Base-by-base conservation (phyloP, 2,888 invertebrate genomes). In the Xestia c-nigrum region DNA sequence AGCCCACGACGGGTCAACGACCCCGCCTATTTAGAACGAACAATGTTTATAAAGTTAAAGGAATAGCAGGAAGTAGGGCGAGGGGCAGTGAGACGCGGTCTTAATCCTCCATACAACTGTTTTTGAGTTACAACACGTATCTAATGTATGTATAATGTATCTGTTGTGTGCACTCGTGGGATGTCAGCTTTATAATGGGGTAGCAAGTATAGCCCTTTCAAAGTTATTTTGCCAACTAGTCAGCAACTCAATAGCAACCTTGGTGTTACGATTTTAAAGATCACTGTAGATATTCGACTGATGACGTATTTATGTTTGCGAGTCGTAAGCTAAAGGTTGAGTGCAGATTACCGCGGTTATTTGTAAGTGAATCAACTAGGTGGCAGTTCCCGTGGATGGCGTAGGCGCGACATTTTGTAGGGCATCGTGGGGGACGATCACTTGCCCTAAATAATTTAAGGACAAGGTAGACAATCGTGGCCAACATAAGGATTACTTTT, bases 11-110 rank as follows among this genome's bases (percentile, higher is more conserved):
- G 90, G 96, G 95, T 95, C 96, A 89, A 86, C 87, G 95, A 96
- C 94, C 96, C 91, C 93, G 90, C 87, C 90, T 93, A 95, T 96
- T 95, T 95, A 93, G 96, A 94, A 93, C 95, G 92, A 90, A 91
- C 92, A 89, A 90, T 93, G 93, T 94, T 94, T 94, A 94, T 92
- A 93, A 92, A 92, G 91, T 91, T 91, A 89, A 89, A 89, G 90
- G 90, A 93, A 92, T 90, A 89, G 89, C 91, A 92, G 94, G 93
- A 94, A 93, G 90, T 93, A 91, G 94, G 93, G 92, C 93, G 93
- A 90, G 90, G 89, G 90, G 81, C 76, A 82, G 82, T 88, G 88
- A 78, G 86, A 87, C 86, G 87, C 75, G 84, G 72, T 72, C 83
- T 86, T 88, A 88, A 84, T 81, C 74, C 81, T 87, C 89, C 85